Evolutionary conservation across 2,888 invertebrate species (phyloP), one percentile per base, ranked within the genome.

Genomic region (Brachylomia viminalis): DNA sequence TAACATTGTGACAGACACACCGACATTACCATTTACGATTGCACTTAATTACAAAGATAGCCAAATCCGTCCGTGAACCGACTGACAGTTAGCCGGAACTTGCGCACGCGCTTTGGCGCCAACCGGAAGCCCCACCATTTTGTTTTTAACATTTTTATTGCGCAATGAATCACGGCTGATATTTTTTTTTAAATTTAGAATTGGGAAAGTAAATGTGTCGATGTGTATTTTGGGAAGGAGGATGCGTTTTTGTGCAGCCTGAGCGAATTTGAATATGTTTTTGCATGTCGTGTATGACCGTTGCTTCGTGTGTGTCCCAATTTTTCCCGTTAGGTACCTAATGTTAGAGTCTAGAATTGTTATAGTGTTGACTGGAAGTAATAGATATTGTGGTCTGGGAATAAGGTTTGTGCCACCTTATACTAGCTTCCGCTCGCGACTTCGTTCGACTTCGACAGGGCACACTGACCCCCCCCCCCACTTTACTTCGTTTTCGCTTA

Each of bases 61-160:
- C 80, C 84, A 84, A 81, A 88, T 81, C 80, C 82, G 80, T 82
- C 56, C 56, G 78, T 75, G 49, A 75, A 79, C 75, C 69, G 68
- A 72, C 81, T 75, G 76, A 88, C 90, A 88, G 90, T 88, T 88
- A 88, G 54, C 79, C 90, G 90, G 90, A 90, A 88, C 84, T 71
- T 79, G 84, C 86, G 84, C 80, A 79, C 84, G 82, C 80, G 89
- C 91, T 91, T 92, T 86, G 79, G 92, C 87, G 93, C 93, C 93
- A 91, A 88, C 91, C 91, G 93, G 93, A 93, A 90, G 80, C 75
- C 75, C 70, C 49, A 87, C 90, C 91, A 92, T 92, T 85, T 91
- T 88, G 88, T 88, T 86, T 84, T 81, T 72, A 77, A 86, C 67
- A 70, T 68, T 33, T 89, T 91, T 87, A 90, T 87, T 88, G 80